phyloP scores from a whole-genome alignment of 2,797 vertebrate species.

The Momotus momota region DNA sequence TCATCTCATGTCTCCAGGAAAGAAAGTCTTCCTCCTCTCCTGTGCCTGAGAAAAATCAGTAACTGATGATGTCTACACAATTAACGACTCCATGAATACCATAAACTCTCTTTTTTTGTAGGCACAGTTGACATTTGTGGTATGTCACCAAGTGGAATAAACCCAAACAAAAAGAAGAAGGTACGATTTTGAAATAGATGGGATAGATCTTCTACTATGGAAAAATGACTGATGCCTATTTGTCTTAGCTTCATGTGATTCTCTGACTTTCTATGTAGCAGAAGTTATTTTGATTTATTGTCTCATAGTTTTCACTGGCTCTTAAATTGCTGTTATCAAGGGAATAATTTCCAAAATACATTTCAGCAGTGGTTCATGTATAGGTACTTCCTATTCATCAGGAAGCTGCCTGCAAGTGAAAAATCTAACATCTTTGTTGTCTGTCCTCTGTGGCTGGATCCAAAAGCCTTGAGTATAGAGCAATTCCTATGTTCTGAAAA shows the following conservation, averaged over 20 bases:
- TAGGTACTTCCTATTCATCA: neutral
- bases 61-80: neutral
- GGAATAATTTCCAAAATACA: neutral
- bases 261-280: neutral
- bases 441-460: neutral
- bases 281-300: neutral
- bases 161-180: neutral
- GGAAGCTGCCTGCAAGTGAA: neutral
- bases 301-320: neutral
- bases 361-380: neutral
- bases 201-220: neutral
- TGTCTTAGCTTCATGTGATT: neutral
- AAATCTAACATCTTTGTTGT: neutral
- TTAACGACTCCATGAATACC: neutral
- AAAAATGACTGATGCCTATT: neutral
- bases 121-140: neutral
- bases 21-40: neutral
- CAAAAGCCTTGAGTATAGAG: neutral
- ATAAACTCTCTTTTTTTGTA: neutral
- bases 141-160: neutral
- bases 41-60: neutral
- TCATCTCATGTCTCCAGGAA: neutral
- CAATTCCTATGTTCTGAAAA: neutral
- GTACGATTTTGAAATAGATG: neutral
- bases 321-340: neutral